Conservation (phyloP, 2,888 invertebrate species). For the Nomada ruficornis region DNA sequence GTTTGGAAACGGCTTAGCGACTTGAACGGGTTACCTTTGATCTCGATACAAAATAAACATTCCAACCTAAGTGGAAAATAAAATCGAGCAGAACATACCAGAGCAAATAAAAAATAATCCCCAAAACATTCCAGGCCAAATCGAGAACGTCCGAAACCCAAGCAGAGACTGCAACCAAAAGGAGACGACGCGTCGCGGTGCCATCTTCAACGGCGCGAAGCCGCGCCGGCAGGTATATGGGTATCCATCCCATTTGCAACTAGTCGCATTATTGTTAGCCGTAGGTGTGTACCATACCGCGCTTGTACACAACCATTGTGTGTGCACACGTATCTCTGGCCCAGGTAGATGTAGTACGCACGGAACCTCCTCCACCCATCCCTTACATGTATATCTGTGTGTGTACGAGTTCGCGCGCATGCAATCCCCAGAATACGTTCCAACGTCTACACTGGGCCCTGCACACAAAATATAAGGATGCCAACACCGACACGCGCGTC, state of each 20-base stretch:
- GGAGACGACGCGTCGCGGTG: conserved; percentile 27
- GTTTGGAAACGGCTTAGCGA: too few relatives aligned
- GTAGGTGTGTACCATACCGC: conserved; percentile 66
- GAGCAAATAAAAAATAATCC: too few relatives aligned
- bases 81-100: too few relatives aligned
- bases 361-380: conserved; percentile 51
- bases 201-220: conserved; percentile 64
- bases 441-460: background rate
- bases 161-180: background rate
- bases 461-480: conserved; percentile 48
- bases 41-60: too few relatives aligned
- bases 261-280: conserved; percentile 73
- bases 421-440: too few relatives aligned
- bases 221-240: conserved; percentile 70
- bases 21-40: too few relatives aligned
- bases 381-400: conserved; percentile 45
- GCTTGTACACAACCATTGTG: conserved; percentile 62
- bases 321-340: conserved; percentile 69
- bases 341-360: conserved; percentile 62
- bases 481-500: conserved; percentile 1
- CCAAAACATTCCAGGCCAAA: too few relatives aligned
- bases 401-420: background rate
- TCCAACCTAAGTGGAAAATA: too few relatives aligned
- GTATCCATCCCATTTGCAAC: conserved; percentile 74
- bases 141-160: too few relatives aligned